A percentile compares a stretch with the other conserved stretches of the same genome.
Evolutionary conservation across 2,797 vertebrate genomes (phyloP).

Genomic region (Anguilla marmorata): DNA sequence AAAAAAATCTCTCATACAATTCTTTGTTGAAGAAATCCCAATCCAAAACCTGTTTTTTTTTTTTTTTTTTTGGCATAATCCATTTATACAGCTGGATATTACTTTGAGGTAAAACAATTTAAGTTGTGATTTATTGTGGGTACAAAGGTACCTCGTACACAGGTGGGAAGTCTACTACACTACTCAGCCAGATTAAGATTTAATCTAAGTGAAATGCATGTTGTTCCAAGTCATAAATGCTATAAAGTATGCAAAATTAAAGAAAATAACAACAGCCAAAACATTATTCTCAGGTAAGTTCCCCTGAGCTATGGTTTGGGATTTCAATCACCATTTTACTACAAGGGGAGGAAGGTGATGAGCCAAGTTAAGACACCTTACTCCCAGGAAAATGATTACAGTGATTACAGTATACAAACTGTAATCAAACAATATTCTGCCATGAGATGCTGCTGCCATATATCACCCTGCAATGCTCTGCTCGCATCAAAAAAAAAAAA

Average conservation of each 20-base stretch:
- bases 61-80: not conserved
- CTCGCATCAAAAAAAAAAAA: not conserved
- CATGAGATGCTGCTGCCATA: not conserved
- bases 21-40: not conserved
- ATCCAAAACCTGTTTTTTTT: not conserved
- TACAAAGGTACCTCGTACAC: not conserved
- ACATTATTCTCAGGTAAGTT: no score
- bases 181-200: not conserved
- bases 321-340: no score
- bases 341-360: no score
- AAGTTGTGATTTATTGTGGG: not conserved
- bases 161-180: not conserved
- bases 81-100: not conserved
- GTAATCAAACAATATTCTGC: not conserved
- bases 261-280: no score
- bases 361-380: no score
- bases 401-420: not conserved
- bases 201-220: no score
- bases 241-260: no score
- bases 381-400: no score
- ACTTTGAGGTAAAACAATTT: not conserved
- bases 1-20: not conserved
- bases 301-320: no score
- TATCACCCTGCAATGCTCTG: not conserved
- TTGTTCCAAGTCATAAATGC: no score